Evolutionary conservation across 1,140 invertebrate species (phyloP), one percentile per base, ranked within the genome.

Genomic region (Lordiphosa stackelbergi): DNA sequence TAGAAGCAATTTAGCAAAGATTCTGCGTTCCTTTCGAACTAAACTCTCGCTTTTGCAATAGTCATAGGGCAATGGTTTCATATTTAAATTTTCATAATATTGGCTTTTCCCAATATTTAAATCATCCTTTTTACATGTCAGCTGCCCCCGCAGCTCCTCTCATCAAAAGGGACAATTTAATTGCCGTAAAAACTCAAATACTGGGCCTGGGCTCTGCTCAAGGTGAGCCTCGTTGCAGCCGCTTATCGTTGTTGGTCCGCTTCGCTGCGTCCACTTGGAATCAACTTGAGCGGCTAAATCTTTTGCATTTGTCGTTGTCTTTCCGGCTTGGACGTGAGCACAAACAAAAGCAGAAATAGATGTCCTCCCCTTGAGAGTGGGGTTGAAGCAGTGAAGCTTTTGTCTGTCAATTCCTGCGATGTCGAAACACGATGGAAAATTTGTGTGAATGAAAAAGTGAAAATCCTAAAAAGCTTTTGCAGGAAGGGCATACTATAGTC

Each of bases 251-350:
- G 43, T 12, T 31, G 43, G 43, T 46, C 43, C 43, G 11, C 43
- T 46, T 46, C 43, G 43, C 43, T 46, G 43, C 43, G 28, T 46
- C 24, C 22, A 31, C 28, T 31, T 31, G 28, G 28, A 31, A 31
- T 31, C 28, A 31, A 31, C 28, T 46, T 46, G 43, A 46, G 43
- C 43, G 43, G 12, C 31, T 46, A 34, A 46, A 46, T 46, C 43
- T 46, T 31, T 46, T 34, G 43, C 43, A 46, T 46, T 46, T 46
- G 43, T 46, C 43, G 43, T 46, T 46, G 24, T 31, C 43, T 46
- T 46, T 46, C 43, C 43, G 28, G 43, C 43, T 46, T 46, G 43
- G 24, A 46, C 43, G 43, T 46, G 43, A 12, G 43, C 43, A 46
- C 43, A 46, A 46, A 46, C 43, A 46, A 46, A 46, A 12, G 24